Percentiles rank a stretch among this genome's conserved stretches.
These are phyloP conservation scores for Ophthalmolycus amberensis DNA, from an alignment of 2,113 vertebrate genomes.

Conservation along the genomic window DNA sequence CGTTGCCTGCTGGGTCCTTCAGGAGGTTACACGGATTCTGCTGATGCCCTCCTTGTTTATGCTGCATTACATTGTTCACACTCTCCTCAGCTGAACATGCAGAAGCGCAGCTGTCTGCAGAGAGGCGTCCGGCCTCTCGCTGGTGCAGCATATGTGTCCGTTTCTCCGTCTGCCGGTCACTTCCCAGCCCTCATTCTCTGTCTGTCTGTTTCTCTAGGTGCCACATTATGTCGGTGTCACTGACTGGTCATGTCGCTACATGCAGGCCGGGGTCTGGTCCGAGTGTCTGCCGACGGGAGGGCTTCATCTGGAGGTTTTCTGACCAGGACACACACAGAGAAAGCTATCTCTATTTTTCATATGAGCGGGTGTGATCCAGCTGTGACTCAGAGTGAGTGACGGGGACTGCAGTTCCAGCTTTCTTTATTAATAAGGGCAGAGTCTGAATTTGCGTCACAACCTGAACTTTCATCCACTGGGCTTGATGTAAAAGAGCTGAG, in stretches of 20 bases:
- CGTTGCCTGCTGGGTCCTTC: slow-evolving; percentile 29
- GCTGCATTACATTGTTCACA: slow-evolving; percentile 50
- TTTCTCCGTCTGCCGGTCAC: slow-evolving; percentile 59
- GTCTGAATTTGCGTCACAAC: neutral
- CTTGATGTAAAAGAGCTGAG: neutral
- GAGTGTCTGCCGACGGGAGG: slow-evolving; percentile 66
- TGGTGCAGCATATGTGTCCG: slow-evolving; percentile 43
- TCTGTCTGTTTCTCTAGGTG: slow-evolving; percentile 61
- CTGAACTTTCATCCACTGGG: neutral
- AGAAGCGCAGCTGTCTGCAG: slow-evolving; percentile 42
- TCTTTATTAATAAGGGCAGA: neutral
- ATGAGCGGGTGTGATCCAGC: neutral
- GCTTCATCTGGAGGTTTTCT: slow-evolving; percentile 32
- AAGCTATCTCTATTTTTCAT: neutral
- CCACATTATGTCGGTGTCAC: slow-evolving; percentile 70
- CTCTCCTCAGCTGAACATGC: slow-evolving; percentile 37
- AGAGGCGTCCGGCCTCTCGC: slow-evolving; percentile 22
- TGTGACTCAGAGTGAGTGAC: slow-evolving; percentile 6
- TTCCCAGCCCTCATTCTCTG: slow-evolving; percentile 45
- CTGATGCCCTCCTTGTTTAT: slow-evolving; percentile 47
- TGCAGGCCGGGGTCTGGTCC: slow-evolving; percentile 60
- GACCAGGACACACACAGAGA: slow-evolving; percentile 15
- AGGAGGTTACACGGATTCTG: slow-evolving; percentile 38
- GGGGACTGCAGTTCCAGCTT: neutral
- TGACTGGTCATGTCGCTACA: slow-evolving; percentile 69